Evolutionary conservation across 2,113 vertebrate genomes (phyloP).

Genomic region (Cyphomyrus plagiostoma): DNA sequence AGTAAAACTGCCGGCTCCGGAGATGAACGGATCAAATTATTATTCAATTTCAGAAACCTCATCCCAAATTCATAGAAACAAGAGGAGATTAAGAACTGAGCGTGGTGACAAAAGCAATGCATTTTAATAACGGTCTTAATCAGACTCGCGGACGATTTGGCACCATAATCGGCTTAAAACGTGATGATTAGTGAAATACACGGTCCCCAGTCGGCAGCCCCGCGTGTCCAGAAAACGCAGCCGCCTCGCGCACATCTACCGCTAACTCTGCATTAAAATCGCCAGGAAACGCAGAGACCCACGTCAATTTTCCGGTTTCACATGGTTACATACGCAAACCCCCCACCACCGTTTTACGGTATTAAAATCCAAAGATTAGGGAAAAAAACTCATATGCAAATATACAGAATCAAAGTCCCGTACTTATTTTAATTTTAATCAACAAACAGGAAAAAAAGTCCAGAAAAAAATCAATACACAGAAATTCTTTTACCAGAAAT

Average conservation of each 20-base stretch:
- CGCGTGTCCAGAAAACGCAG: slow-evolving; percentile 27
- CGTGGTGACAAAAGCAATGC: slow-evolving; percentile 79
- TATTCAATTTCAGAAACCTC: slow-evolving; percentile 99
- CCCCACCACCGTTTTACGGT: background rate
- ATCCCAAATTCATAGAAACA: slow-evolving; percentile 93
- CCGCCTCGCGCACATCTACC: background rate
- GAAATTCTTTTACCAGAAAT: background rate
- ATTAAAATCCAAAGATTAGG: background rate
- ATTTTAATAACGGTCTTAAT: slow-evolving; percentile 76
- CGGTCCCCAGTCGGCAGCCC: slow-evolving; percentile 26
- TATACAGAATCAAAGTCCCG: background rate
- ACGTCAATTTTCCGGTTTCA: background rate
- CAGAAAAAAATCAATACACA: background rate
- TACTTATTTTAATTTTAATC: background rate
- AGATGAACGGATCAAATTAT: slow-evolving; percentile 99
- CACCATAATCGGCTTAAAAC: slow-evolving; percentile 79
- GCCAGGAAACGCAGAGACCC: background rate
- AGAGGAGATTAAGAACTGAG: slow-evolving; percentile 86
- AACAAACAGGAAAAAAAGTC: background rate
- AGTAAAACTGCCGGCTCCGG: slow-evolving; percentile 91
- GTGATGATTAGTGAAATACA: slow-evolving; percentile 80
- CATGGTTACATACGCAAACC: background rate
- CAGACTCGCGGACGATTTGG: slow-evolving; percentile 57
- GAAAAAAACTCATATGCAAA: background rate
- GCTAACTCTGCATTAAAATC: background rate